Conservation (phyloP, 2,888 invertebrate species). For the Macrophya annulata region DNA sequence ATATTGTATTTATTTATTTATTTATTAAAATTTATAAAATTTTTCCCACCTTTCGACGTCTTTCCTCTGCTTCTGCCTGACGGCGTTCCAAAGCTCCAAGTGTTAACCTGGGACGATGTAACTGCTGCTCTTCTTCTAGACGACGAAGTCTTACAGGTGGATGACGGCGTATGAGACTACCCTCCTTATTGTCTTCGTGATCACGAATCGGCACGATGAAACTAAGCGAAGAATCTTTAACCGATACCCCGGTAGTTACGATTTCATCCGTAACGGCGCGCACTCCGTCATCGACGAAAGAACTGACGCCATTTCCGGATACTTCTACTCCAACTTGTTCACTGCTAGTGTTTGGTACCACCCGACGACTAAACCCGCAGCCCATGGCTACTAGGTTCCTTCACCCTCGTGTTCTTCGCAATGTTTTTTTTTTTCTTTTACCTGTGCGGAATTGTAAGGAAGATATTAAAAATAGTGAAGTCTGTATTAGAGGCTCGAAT, state of each 20-base stretch:
- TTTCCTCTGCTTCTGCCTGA: conserved; percentile 45
- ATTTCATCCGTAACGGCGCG: background rate
- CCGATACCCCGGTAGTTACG: background rate
- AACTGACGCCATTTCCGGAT: background rate
- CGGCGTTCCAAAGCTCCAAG: conserved; percentile 36
- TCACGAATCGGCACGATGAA: conserved; percentile 47
- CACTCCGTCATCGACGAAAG: background rate
- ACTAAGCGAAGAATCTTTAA: conserved; percentile 45
- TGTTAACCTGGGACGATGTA: conserved; percentile 18
- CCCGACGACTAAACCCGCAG: conserved; percentile 52
- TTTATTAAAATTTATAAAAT: background rate
- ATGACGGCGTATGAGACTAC: conserved; percentile 35
- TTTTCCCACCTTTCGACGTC: conserved; percentile 39
- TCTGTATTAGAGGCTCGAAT: no score
- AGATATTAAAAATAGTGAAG: background rate
- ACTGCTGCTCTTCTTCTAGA: conserved; percentile 48
- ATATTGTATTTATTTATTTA: no score
- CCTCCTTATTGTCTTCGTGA: conserved; percentile 11
- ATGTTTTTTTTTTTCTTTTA: background rate
- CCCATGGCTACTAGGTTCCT: conserved; percentile 37
- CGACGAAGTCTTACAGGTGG: conserved; percentile 43
- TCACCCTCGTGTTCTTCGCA: background rate
- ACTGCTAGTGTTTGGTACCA: conserved; percentile 32
- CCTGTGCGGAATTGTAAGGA: background rate
- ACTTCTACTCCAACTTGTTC: background rate